phyloP scores from a whole-genome alignment of 2,797 vertebrate genomes.

The Onychomys leucogaster region DNA sequence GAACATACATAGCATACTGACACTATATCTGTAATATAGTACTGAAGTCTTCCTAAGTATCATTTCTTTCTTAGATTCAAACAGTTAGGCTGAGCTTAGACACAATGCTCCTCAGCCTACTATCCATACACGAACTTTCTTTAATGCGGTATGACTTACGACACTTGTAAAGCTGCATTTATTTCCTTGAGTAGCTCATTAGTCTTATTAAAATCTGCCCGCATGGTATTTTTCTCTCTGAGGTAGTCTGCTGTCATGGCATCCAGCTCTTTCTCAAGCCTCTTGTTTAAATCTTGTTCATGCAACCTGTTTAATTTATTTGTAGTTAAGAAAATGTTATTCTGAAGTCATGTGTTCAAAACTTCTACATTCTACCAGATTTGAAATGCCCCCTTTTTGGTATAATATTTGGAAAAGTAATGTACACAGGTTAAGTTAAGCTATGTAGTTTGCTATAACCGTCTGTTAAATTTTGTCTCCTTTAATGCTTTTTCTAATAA shows the following conservation, averaged over 20 bases:
- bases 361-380: conserved; percentile 83
- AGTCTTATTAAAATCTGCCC: conserved; percentile 99
- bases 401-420: conserved; percentile 75
- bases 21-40: background rate
- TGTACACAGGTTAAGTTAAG: conserved; percentile 75
- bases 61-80: conserved; percentile 32
- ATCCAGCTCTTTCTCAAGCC: conserved; percentile 94
- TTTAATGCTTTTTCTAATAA: conserved; percentile 89
- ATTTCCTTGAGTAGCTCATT: conserved; percentile 99
- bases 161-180: conserved; percentile 98
- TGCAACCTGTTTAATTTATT: conserved; percentile 94
- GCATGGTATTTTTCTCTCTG: conserved; percentile 97
- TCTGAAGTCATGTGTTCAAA: conserved; percentile 84
- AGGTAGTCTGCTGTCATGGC: conserved; percentile 94
- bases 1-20: background rate
- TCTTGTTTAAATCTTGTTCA: conserved; percentile 98
- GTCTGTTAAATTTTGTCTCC: conserved; percentile 86
- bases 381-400: conserved; percentile 77
- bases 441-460: conserved; percentile 77
- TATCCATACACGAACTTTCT: conserved; percentile 79
- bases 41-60: conserved; percentile 36
- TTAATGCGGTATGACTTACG: conserved; percentile 92
- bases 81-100: conserved; percentile 67
- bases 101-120: conserved; percentile 76
- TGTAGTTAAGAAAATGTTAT: conserved; percentile 89